A percentile compares a stretch with the other conserved stretches of the same genome.
These are phyloP conservation scores for Leucoptera coffeella DNA, from an alignment of 2,888 invertebrate genomes.

Conservation along the genomic window DNA sequence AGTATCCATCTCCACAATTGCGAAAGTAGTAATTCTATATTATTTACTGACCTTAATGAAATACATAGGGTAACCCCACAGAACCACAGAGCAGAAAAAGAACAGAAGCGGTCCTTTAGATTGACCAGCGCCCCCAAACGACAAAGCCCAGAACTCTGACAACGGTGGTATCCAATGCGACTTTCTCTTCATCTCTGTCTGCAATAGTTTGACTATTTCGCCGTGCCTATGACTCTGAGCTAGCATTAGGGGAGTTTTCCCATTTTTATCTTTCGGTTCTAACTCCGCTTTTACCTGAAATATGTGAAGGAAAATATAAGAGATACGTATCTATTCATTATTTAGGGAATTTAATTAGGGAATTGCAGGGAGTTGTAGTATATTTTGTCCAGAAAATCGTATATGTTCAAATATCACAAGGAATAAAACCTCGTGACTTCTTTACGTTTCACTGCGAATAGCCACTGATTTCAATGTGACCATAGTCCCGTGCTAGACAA, in stretches of 20 bases:
- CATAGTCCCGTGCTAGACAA: too few relatives aligned
- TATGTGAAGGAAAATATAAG: too few relatives aligned
- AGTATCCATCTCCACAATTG: too few relatives aligned
- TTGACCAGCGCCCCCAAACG: constrained; percentile 88
- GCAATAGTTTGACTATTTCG: constrained; percentile 75
- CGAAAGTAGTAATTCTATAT: too few relatives aligned
- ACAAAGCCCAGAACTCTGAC: constrained; percentile 81
- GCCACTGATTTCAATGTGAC: too few relatives aligned
- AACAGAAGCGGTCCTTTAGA: constrained; percentile 83
- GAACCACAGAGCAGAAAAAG: constrained; percentile 76
- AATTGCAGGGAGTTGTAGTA: too few relatives aligned
- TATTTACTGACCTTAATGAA: constrained; percentile 65
- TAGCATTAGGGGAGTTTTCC: constrained; percentile 85
- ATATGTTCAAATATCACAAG: too few relatives aligned
- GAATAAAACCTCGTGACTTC: too few relatives aligned
- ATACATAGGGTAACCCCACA: constrained; percentile 95
- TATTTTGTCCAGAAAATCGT: too few relatives aligned
- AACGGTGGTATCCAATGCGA: constrained; percentile 84
- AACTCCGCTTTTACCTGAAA: constrained; percentile 77
- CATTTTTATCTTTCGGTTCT: constrained; percentile 84
- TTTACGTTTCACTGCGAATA: too few relatives aligned
- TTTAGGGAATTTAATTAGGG: too few relatives aligned
- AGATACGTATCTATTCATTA: too few relatives aligned
- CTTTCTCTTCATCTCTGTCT: constrained; percentile 73
- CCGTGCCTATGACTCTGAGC: constrained; percentile 84